phyloP scores from a whole-genome alignment of 2,113 vertebrate species.

The Polypterus bichir region DNA sequence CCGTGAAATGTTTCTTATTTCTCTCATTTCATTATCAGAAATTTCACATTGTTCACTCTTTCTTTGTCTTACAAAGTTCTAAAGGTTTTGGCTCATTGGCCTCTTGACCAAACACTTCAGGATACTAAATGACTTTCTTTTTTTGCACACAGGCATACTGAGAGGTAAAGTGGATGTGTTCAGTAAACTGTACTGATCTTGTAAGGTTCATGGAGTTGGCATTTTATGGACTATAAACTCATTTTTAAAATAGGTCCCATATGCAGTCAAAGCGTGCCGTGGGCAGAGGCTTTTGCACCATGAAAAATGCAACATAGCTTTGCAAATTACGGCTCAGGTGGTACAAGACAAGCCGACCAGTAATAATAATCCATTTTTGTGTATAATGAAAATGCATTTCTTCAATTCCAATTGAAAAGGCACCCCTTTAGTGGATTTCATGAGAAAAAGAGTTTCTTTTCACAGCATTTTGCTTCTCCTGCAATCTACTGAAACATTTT shows the following conservation, averaged over 20 bases:
- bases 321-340: slow-evolving; percentile 27
- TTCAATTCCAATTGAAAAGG: slow-evolving; percentile 38
- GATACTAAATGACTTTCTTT: slow-evolving; percentile 14
- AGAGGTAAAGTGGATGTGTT: slow-evolving; percentile 13
- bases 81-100: background rate
- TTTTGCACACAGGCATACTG: slow-evolving; percentile 8
- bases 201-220: slow-evolving; percentile 15
- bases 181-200: slow-evolving; percentile 12
- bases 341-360: slow-evolving; percentile 46
- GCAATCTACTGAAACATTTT: slow-evolving; percentile 32
- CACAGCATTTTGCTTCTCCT: slow-evolving; percentile 17
- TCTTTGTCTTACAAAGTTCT: no score
- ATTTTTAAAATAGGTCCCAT: background rate
- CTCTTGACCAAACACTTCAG: slow-evolving; percentile 10
- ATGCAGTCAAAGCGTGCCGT: background rate
- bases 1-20: no score
- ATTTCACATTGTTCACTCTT: no score
- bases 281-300: background rate
- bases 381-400: slow-evolving; percentile 39
- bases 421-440: slow-evolving; percentile 9
- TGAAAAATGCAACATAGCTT: background rate
- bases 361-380: slow-evolving; percentile 57
- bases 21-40: no score
- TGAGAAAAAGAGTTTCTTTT: slow-evolving; percentile 13
- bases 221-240: slow-evolving; percentile 8